Evolutionary conservation across 2,113 vertebrate species (phyloP).

Genomic region (Chrysemys picta): DNA sequence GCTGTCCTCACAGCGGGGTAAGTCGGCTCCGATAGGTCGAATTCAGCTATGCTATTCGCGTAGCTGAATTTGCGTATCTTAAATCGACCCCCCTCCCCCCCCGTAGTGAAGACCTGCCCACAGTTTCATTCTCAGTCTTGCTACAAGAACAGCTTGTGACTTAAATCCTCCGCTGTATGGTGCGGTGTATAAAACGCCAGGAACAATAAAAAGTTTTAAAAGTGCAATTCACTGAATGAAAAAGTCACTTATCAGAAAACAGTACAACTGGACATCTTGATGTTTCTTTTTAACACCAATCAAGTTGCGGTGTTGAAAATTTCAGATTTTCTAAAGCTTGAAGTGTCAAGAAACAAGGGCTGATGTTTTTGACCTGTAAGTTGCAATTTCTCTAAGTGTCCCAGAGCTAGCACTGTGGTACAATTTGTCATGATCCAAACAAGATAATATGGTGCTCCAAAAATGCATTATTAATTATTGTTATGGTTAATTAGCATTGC

Average conservation of each 20-base stretch:
- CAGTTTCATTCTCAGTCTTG: fast-evolving
- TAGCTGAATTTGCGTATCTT: no score
- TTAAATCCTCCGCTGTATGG: fast-evolving
- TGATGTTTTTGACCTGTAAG: neutral
- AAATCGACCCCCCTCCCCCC: no score
- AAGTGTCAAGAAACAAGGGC: neutral
- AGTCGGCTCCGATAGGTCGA: no score
- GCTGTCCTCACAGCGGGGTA: no score
- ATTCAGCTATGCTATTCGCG: no score
- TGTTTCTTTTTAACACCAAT: neutral
- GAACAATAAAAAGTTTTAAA: neutral
- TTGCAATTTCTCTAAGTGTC: neutral
- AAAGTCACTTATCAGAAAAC: fast-evolving
- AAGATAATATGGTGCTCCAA: neutral
- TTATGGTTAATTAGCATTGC: neutral
- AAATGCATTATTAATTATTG: neutral
- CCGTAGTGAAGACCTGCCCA: no score
- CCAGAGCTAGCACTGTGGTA: neutral
- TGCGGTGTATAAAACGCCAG: fast-evolving
- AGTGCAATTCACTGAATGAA: fast-evolving
- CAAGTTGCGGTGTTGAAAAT: neutral
- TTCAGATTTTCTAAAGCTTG: neutral
- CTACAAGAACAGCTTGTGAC: fast-evolving
- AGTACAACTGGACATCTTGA: fast-evolving
- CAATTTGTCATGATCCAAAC: neutral